Evolutionary conservation across 1,140 invertebrate genomes (phyloP).

Genomic region (Drosophila pallidifrons): DNA sequence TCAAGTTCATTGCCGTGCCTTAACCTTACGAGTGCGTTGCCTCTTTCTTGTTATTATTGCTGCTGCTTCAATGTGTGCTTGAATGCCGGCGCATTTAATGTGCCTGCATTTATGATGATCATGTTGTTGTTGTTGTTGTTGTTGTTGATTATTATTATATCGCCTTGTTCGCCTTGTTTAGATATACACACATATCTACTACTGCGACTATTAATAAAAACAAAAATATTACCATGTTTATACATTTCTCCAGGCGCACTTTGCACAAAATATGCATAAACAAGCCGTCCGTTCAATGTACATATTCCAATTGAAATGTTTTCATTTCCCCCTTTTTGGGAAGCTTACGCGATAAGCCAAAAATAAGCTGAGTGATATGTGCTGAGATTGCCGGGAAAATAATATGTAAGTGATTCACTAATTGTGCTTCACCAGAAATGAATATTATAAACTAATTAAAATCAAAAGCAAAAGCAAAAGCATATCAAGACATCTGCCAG

Average conservation of each 20-base stretch:
- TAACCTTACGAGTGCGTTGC: conserved; percentile 74
- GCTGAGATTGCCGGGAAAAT: background rate
- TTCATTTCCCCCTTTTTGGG: background rate
- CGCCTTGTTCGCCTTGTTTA: conserved; percentile 7
- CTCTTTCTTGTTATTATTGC: conserved; percentile 46
- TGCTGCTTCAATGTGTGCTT: conserved; percentile 24
- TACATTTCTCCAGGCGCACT: background rate
- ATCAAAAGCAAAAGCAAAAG: background rate
- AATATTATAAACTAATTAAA: conserved; percentile 14
- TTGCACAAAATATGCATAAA: background rate
- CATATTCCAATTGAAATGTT: conserved; percentile 4
- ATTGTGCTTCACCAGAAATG: conserved; percentile 18
- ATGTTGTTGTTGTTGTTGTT: conserved; percentile 7
- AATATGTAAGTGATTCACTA: background rate
- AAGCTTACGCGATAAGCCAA: conserved; percentile 16
- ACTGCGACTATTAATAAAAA: background rate
- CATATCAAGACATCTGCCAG: background rate
- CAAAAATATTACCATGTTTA: background rate
- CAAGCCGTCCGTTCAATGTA: background rate
- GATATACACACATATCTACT: background rate
- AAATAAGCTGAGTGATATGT: conserved; percentile 12
- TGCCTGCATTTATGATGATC: conserved; percentile 42
- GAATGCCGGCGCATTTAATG: conserved; percentile 55
- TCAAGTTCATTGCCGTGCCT: conserved; percentile 80
- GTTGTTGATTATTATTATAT: background rate